Base-by-base conservation (phyloP, 2,797 vertebrate genomes). In the Salarias fasciatus region DNA sequence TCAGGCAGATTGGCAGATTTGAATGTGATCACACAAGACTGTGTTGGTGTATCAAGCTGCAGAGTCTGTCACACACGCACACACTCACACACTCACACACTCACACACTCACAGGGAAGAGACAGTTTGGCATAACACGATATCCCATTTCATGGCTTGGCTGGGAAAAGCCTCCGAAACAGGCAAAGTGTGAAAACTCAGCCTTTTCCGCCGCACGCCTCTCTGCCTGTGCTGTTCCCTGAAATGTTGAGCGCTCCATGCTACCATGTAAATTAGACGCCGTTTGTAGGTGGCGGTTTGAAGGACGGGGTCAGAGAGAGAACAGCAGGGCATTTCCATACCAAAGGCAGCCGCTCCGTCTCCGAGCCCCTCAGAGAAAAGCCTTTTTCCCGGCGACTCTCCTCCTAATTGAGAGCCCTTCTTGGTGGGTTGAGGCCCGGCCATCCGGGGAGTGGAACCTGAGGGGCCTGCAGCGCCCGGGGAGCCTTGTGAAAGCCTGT, bases 221-320 rank as follows among this genome's bases (percentile, higher is more conserved):
- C 56, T 75, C 77, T 74, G 68, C 58, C 68, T 68, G 53, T 65
- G 57, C 55, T 82, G 69, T 79, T 63, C 72, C 82, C 65, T 66
- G 53, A 79, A 83, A 72, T 78, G 79, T 82, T 82, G 79, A 83
- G 85, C 79, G 86, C 72, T 2, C 59, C 66, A 46, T 75, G 75
- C 64, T 62, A 84, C 84, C 84, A 86, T 75, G 74, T 76, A 75
- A 83, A 79, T 82, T 83, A 65, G 78, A 84, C 80, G 85, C 74
- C 76, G 61, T 75, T 73, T 74, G 67, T 60, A 77, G 80, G 73
- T 61, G 71, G 73, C 46, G 58, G 69, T 63, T 67, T 54, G 11
- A 42, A 7, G 64, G 66, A 29, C 48, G 36, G 68, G 65, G 53
- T 65, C 42, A 61, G 41, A 44, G 55, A 48, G 15, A 65, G 65